Percentiles rank a stretch among this genome's conserved stretches.
These are phyloP conservation scores for Netta rufina DNA, from an alignment of 2,797 vertebrate genomes.

Conservation along the genomic window DNA sequence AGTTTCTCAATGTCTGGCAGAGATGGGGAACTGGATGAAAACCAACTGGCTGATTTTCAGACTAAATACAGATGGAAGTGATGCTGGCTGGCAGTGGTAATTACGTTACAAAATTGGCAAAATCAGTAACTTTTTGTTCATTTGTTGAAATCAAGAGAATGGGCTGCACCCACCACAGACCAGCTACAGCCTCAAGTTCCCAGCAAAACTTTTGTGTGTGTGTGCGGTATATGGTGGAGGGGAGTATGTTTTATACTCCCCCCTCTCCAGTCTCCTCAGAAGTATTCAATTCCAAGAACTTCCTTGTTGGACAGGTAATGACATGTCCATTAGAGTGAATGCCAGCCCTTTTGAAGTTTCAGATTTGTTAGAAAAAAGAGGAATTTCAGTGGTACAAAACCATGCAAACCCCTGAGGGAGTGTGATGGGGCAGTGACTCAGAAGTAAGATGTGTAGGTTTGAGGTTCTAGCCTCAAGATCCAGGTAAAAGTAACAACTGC, in stretches of 20 bases:
- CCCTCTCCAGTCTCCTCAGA: neutral
- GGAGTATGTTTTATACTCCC: neutral
- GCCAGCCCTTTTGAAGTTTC: neutral
- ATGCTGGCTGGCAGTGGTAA: constrained; percentile 44
- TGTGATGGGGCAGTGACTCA: neutral
- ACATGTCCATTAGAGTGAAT: neutral
- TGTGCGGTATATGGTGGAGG: too few species aligned
- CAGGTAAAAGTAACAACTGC: neutral
- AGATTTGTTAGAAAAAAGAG: neutral
- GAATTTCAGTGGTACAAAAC: neutral
- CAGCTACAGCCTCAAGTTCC: neutral
- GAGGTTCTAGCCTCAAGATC: neutral
- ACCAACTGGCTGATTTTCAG: constrained; percentile 57
- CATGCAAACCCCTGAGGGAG: neutral
- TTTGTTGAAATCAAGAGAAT: constrained; percentile 27
- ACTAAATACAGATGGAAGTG: constrained; percentile 53
- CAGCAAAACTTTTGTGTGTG: neutral
- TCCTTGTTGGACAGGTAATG: neutral
- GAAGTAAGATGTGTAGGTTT: neutral
- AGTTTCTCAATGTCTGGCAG: constrained; percentile 38
- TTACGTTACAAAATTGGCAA: constrained; percentile 3
- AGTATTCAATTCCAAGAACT: neutral
- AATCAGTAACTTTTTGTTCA: neutral
- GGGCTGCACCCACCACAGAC: neutral
- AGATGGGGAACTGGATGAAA: constrained; percentile 42